phyloP scores from a whole-genome alignment of 2,113 vertebrate genomes.

The Macroglossus sobrinus region DNA sequence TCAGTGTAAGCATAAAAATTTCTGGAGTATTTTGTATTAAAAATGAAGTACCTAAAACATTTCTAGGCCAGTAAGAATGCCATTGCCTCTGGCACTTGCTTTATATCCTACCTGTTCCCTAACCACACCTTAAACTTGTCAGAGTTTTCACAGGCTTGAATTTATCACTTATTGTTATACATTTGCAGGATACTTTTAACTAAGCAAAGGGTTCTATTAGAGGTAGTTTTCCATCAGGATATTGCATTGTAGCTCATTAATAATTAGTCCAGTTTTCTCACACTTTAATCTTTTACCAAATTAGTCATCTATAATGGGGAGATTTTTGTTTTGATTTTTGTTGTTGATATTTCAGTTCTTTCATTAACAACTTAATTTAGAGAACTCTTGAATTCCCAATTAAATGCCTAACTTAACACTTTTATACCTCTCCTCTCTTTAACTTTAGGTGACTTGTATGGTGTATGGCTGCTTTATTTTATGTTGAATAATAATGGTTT shows the following conservation, averaged over 20 bases:
- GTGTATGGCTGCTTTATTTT: conserved; percentile 9
- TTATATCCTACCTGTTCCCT: background rate
- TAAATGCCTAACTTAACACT: background rate
- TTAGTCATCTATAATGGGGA: background rate
- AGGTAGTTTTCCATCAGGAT: conserved; percentile 14
- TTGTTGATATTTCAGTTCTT: background rate
- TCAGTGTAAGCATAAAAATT: background rate
- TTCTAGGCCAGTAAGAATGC: background rate
- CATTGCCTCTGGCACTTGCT: background rate
- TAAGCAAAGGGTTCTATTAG: background rate
- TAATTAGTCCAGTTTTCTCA: background rate
- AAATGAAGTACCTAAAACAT: background rate
- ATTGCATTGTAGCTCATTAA: background rate
- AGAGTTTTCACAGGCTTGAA: background rate
- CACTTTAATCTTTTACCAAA: background rate
- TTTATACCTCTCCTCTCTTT: background rate
- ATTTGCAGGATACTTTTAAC: background rate
- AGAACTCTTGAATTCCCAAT: background rate
- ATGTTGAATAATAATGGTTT: conserved; percentile 1
- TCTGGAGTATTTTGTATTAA: conserved; percentile 19
- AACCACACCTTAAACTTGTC: background rate
- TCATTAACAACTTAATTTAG: conserved; percentile 12
- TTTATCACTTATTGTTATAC: conserved; percentile 1
- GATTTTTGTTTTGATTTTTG: background rate
- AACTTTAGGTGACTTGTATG: background rate